Conservation (phyloP, 2,888 invertebrate genomes). For the Zonitis immaculata region DNA sequence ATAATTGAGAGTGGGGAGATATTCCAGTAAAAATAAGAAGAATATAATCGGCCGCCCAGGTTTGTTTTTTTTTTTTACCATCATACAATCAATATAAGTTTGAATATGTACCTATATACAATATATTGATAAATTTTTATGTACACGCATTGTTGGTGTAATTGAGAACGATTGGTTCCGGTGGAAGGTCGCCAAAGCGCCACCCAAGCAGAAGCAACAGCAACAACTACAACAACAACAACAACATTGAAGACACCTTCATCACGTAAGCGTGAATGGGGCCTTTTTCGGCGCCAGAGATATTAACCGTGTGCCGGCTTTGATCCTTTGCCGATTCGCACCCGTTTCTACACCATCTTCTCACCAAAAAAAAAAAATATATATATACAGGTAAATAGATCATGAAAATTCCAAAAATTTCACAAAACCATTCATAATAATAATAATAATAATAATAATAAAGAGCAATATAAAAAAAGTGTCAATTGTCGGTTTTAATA, state of each 20-base stretch:
- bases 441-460: background rate
- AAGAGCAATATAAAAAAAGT: background rate
- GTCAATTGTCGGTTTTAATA: slow-evolving; percentile 28
- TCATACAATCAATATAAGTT: too few relatives aligned
- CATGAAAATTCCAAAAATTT: too few relatives aligned
- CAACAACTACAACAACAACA: background rate
- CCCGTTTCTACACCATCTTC: slow-evolving; percentile 28
- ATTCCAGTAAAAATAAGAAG: too few relatives aligned
- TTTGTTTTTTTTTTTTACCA: too few relatives aligned
- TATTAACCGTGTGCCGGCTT: slow-evolving; percentile 40
- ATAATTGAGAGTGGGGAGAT: too few relatives aligned
- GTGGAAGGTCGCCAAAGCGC: slow-evolving; percentile 30
- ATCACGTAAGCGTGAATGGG: slow-evolving; percentile 41
- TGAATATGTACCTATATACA: too few relatives aligned
- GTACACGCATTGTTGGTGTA: background rate
- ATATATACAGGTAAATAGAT: too few relatives aligned
- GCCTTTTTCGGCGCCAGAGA: slow-evolving; percentile 41
- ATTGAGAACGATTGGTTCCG: slow-evolving; percentile 25
- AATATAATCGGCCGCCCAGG: background rate
- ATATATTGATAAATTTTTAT: too few relatives aligned
- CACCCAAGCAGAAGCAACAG: slow-evolving; percentile 37
- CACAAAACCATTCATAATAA: slow-evolving; percentile 11
- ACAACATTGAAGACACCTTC: slow-evolving; percentile 37
- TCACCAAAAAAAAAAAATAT: slow-evolving; percentile 1
- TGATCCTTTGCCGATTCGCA: slow-evolving; percentile 37